These are phyloP conservation scores for Istiophorus platypterus DNA, from an alignment of 2,113 vertebrate genomes.

Conservation along the genomic window DNA sequence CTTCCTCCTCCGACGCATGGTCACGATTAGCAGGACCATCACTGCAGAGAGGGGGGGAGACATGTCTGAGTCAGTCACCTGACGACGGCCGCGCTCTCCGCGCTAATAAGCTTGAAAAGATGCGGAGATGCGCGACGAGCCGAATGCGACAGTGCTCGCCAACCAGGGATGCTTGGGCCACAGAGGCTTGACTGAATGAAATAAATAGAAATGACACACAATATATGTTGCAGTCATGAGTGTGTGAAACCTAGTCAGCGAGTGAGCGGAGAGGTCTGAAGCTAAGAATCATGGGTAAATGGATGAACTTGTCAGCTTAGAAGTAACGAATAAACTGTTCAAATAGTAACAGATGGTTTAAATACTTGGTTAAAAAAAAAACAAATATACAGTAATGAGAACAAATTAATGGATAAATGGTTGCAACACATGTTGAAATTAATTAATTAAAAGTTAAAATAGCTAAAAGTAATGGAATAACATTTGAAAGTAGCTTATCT, in stretches of 20 bases:
- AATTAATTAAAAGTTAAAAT: no score
- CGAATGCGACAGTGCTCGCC: constrained; percentile 1
- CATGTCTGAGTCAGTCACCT: constrained; percentile 29
- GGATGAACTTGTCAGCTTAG: not conserved
- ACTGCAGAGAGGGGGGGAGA: constrained; percentile 82
- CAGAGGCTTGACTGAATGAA: not conserved
- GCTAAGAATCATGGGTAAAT: not conserved
- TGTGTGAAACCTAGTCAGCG: not conserved
- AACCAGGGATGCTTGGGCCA: not conserved
- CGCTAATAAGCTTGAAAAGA: constrained; percentile 5
- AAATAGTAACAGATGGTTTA: no score
- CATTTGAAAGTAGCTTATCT: no score
- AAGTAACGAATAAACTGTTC: not conserved
- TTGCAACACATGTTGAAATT: no score
- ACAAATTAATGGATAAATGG: no score
- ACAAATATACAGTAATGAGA: no score
- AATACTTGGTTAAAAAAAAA: no score
- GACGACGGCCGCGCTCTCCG: not conserved
- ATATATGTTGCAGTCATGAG: not conserved
- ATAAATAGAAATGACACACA: not conserved
- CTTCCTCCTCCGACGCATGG: constrained; percentile 92
- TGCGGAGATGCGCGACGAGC: constrained; percentile 4
- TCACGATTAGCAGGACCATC: constrained; percentile 93
- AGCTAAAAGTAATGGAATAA: no score
- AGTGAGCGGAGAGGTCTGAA: not conserved